Conservation (phyloP, 2,113 vertebrate species). For the Aphelocoma coerulescens region DNA sequence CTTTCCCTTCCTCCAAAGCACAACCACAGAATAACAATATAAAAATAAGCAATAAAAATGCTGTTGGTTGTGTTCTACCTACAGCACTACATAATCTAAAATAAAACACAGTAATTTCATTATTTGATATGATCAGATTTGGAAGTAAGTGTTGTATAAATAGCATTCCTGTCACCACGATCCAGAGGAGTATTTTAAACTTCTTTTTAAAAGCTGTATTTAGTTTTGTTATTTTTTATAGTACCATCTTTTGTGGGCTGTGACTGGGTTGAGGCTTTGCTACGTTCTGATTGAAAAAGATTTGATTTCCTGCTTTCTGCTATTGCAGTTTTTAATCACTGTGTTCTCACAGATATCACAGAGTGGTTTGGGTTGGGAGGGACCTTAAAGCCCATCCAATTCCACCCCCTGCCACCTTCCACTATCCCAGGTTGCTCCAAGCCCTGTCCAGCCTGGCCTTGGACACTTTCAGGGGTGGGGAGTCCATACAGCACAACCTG, state of each 20-base stretch:
- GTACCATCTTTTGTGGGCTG: not conserved
- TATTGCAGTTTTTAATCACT: not conserved
- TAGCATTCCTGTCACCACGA: not conserved
- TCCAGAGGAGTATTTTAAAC: not conserved
- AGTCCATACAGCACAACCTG: not conserved
- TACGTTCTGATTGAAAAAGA: rapidly evolving
- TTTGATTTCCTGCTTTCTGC: not conserved
- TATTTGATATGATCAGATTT: not conserved
- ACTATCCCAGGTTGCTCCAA: not conserved
- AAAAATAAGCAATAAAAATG: not conserved
- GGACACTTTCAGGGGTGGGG: not conserved
- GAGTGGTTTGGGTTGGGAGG: not conserved
- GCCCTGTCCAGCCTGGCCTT: not conserved
- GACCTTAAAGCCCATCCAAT: not conserved
- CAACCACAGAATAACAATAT: not conserved
- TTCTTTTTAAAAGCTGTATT: not conserved
- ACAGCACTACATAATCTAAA: not conserved
- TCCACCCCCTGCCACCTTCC: not conserved
- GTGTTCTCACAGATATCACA: not conserved
- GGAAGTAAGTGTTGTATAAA: not conserved
- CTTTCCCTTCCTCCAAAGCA: not conserved
- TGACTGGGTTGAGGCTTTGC: not conserved
- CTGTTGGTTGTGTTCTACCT: not conserved
- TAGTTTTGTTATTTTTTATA: not conserved
- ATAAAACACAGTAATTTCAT: rapidly evolving